phyloP scores from a whole-genome alignment of 2,797 vertebrate species.

The Falco cherrug region DNA sequence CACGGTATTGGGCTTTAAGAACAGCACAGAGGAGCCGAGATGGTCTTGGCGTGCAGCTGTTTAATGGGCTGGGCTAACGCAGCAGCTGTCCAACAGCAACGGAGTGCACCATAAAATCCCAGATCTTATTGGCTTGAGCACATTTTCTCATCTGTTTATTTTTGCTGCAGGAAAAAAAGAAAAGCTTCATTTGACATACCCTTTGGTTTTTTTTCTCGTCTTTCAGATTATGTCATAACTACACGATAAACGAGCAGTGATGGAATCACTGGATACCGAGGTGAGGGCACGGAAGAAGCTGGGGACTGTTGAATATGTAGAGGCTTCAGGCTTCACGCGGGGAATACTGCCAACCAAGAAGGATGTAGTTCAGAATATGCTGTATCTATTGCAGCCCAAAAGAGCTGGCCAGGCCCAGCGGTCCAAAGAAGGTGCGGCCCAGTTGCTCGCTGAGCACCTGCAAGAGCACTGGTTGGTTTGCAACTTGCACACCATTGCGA shows the following conservation, averaged over 20 bases:
- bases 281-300: conserved; percentile 67
- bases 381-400: conserved; percentile 71
- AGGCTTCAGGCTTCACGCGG: conserved; percentile 61
- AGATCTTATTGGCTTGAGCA: neutral
- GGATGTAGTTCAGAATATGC: conserved; percentile 74
- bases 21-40: neutral
- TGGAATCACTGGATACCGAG: conserved; percentile 59
- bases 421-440: conserved; percentile 68
- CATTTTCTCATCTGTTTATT: neutral
- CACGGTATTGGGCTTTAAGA: neutral
- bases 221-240: conserved; percentile 27
- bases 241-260: neutral
- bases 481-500: conserved; percentile 68
- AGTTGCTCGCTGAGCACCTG: conserved; percentile 66
- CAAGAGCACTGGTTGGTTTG: conserved; percentile 72
- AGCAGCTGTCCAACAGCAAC: neutral
- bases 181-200: neutral
- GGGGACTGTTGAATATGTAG: conserved; percentile 67
- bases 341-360: conserved; percentile 70
- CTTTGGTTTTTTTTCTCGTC: accelerated
- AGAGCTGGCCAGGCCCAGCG: conserved; percentile 70
- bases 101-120: accelerated
- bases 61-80: neutral
- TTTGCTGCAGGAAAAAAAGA: too few species aligned
- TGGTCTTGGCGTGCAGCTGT: neutral